Percentiles rank a stretch among this genome's conserved stretches.
Evolutionary conservation across 2,797 vertebrate species (phyloP).

Genomic region (Danio choprae): DNA sequence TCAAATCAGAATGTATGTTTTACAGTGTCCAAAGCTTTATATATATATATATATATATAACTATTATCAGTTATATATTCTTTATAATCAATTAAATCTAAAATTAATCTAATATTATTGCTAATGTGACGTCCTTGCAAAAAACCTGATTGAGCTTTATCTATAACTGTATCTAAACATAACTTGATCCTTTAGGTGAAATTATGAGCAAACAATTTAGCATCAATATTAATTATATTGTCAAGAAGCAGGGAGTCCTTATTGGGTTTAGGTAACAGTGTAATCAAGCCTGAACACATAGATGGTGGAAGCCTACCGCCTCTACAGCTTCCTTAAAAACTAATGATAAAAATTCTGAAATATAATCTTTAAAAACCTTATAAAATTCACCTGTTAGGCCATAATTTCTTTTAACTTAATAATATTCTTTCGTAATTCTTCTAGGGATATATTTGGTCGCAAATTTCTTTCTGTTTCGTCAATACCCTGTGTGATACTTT

Average conservation of each 20-base stretch:
- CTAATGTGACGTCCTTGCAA: not conserved
- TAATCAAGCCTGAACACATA: too few species aligned
- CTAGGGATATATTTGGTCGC: too few species aligned
- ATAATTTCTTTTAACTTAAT: not conserved
- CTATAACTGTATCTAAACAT: not conserved
- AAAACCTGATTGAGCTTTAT: not conserved
- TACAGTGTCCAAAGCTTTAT: too few species aligned
- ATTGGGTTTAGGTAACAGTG: too few species aligned
- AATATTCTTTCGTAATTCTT: not conserved
- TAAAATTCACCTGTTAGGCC: not conserved
- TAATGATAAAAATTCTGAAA: not conserved
- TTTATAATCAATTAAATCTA: not conserved
- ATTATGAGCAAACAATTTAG: not conserved
- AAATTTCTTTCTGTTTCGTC: too few species aligned
- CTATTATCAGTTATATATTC: too few species aligned
- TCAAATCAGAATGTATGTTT: too few species aligned
- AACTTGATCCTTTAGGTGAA: not conserved
- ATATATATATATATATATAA: too few species aligned
- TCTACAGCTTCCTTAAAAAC: too few species aligned
- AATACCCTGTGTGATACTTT: too few species aligned
- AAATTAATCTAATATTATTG: not conserved
- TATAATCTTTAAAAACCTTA: not conserved
- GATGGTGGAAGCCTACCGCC: too few species aligned
- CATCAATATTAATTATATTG: not conserved
- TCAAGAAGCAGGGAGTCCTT: too few species aligned